phyloP scores from a whole-genome alignment of 2,888 invertebrate genomes.

The Neria commutata region DNA sequence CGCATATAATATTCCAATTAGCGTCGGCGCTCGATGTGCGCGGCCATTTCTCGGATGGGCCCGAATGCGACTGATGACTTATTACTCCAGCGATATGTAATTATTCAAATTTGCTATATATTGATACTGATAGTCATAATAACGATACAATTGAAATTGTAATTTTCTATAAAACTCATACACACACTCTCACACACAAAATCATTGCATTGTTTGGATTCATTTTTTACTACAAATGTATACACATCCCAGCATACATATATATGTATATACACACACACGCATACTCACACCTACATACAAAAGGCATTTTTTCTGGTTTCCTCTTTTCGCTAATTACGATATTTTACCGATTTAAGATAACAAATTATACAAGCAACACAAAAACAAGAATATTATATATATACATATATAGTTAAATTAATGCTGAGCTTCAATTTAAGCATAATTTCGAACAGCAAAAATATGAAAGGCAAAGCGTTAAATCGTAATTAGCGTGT shows the following conservation, averaged over 20 bases:
- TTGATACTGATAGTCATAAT: conserved; percentile 41
- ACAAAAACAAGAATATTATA: conserved; percentile 24
- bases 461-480: conserved; percentile 28
- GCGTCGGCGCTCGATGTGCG: conserved; percentile 84
- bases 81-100: too few species aligned
- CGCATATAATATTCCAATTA: conserved; percentile 81
- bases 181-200: not conserved
- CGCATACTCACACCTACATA: conserved; percentile 29
- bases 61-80: conserved; percentile 63
- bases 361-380: conserved; percentile 26
- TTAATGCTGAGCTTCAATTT: conserved; percentile 40
- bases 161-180: conserved; percentile 35
- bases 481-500: conserved; percentile 37
- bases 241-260: conserved; percentile 21
- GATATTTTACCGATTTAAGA: conserved; percentile 8
- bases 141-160: conserved; percentile 25
- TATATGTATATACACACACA: conserved; percentile 32
- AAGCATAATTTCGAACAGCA: conserved; percentile 7
- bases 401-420: conserved; percentile 36
- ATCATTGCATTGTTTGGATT: conserved; percentile 16
- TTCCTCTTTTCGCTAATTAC: conserved; percentile 11
- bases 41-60: conserved; percentile 61
- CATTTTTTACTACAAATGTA: conserved; percentile 13
- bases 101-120: conserved; percentile 39
- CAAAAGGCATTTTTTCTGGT: conserved; percentile 4